Base-by-base conservation (phyloP, 2,888 invertebrate species). In the Apotomis betuletana region DNA sequence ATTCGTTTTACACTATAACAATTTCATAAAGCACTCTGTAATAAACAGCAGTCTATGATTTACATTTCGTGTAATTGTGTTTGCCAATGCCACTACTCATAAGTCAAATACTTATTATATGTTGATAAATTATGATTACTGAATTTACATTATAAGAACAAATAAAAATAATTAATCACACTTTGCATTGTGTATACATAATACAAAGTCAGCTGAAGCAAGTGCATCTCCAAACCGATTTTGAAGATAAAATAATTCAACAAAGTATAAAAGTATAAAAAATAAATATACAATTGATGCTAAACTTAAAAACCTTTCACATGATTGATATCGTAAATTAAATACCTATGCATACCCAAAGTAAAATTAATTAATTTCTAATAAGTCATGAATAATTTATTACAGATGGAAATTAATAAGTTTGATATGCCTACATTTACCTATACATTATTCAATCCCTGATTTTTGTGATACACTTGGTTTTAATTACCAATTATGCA, bases 41-140 rank as follows among this genome's bases (percentile, higher is more conserved):
- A 70, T 67, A 75, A 74, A 63, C 74, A 51, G 70, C 70, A 74
- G 67, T 74, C 70, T 65, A 73, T 70, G 51, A 57, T 74, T 57
- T 67, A 64, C 69, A 55, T 73, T 74, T 67, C 61, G 62, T 68
- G 55, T 62, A 69, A 60, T 61, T 52, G 38, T 62, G n/a, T 67
- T 67, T 6, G 6, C 52, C 44, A n/a, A 60, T 6, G 6, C 52
- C 44, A n/a, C 46, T 58, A 74, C 38, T 49, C n/a, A 60, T 52
- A 52, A 59, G n/a, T 36, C 38, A 15, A 65, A 27, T 44, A 52
- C 8, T 49, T 27, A 49, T 36, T 36, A 3, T 12, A 13, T 44
- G 15, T 12, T 54, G 4, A 10, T 49, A 49, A 49, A 49, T 49
- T 49, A 49, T 49, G 8, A 9, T 49, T 49, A 9, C 49, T 6